A percentile compares a stretch with the other conserved stretches of the same genome.
These are phyloP conservation scores for Aythya baeri DNA, from an alignment of 2,113 vertebrate genomes.

Conservation along the genomic window DNA sequence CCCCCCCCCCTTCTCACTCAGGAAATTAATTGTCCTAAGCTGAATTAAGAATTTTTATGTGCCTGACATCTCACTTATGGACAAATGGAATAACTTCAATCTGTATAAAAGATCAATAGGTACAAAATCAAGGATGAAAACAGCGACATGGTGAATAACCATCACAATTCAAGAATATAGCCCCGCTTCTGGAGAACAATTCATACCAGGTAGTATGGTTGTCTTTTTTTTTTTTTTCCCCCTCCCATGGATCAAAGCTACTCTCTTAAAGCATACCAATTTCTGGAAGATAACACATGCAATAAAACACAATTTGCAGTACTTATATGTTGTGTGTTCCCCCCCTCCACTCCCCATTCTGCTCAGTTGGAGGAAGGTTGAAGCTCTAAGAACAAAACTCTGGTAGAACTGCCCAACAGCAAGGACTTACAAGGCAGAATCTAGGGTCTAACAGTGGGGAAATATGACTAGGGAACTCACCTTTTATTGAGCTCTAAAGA, in stretches of 20 bases:
- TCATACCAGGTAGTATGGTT: neutral
- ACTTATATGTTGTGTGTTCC: rapidly evolving
- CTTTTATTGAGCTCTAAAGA: neutral
- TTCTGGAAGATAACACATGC: neutral
- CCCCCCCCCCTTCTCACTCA: neutral
- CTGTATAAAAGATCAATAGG: neutral
- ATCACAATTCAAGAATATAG: neutral
- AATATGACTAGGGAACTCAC: neutral
- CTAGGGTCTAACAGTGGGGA: no score
- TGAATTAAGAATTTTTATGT: neutral
- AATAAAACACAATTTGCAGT: neutral
- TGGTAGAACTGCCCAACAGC: neutral
- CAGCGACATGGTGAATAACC: neutral
- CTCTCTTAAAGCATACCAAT: neutral
- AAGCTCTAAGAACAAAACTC: neutral
- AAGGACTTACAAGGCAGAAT: neutral
- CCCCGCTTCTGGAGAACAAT: neutral
- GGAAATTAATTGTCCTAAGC: neutral
- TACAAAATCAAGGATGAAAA: neutral
- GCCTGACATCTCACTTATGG: neutral
- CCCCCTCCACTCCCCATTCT: neutral
- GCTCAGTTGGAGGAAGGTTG: neutral
- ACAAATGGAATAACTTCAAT: neutral
- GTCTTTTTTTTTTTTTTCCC: neutral
- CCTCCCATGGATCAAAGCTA: neutral